These are phyloP conservation scores for Hepsetus odoe DNA, from an alignment of 2,113 vertebrate genomes.

Conservation along the genomic window DNA sequence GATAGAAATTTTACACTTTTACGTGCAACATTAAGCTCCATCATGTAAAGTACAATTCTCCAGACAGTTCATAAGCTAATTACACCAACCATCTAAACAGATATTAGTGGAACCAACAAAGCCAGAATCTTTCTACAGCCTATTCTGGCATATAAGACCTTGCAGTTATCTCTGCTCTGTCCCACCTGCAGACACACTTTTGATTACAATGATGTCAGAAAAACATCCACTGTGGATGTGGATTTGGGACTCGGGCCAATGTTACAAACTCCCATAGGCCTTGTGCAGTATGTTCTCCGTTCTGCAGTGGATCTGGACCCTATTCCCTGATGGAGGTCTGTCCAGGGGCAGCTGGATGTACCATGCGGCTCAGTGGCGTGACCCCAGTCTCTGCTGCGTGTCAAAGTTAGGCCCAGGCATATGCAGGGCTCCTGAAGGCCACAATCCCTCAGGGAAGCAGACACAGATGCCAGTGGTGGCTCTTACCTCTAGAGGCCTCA, in stretches of 20 bases:
- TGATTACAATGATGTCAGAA: background rate
- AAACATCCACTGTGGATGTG: background rate
- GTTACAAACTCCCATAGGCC: conserved; percentile 3
- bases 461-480: conserved; percentile 38
- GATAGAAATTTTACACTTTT: no score
- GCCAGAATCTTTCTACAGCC: background rate
- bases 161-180: background rate
- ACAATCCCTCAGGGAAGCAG: conserved; percentile 20
- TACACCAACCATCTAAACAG: no score
- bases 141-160: background rate
- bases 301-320: conserved; percentile 20
- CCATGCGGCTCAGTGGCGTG: background rate
- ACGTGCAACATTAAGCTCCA: no score
- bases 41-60: no score
- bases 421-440: conserved; percentile 26
- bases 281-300: conserved; percentile 20
- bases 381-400: conserved; percentile 1
- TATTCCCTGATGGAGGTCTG: conserved; percentile 34
- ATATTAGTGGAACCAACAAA: no score
- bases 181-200: background rate
- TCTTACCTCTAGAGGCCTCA: conserved; percentile 22
- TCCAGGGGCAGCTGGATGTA: background rate
- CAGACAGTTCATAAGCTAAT: no score
- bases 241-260: conserved; percentile 20
- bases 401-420: conserved; percentile 34